phyloP scores from a whole-genome alignment of 2,888 invertebrate species.

The Microplitis manilae region DNA sequence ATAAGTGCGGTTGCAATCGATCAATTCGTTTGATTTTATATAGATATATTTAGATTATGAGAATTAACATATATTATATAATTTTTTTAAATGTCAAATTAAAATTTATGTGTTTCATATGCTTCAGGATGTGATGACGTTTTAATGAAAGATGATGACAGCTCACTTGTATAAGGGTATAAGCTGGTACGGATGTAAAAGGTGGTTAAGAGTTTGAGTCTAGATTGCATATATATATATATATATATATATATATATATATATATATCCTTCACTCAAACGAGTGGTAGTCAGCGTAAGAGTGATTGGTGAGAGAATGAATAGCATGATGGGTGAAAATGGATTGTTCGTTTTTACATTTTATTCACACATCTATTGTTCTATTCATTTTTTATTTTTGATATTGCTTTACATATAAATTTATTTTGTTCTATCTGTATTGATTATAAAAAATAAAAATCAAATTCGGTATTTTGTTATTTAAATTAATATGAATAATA shows the following conservation, averaged over 20 bases:
- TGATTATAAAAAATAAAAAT: background rate
- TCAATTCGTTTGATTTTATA: too few relatives aligned
- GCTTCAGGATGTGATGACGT: background rate
- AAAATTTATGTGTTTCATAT: conserved; percentile 1
- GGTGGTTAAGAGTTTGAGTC: conserved; percentile 5
- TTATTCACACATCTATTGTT: background rate
- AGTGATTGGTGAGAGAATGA: conserved; percentile 47
- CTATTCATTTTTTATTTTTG: background rate
- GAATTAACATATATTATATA: background rate
- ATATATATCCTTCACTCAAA: conserved; percentile 43
- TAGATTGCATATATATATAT: background rate
- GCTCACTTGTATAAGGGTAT: conserved; percentile 10
- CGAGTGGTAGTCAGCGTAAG: conserved; percentile 31
- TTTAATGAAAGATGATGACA: conserved; percentile 25
- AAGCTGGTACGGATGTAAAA: background rate
- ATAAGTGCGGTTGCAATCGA: too few relatives aligned
- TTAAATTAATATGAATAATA: background rate
- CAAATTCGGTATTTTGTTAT: background rate
- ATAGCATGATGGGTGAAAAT: conserved; percentile 51
- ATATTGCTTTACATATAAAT: background rate
- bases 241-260: too few relatives aligned
- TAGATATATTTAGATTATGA: background rate
- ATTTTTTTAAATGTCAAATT: background rate
- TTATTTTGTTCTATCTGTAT: background rate
- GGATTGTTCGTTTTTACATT: conserved; percentile 45